phyloP scores from a whole-genome alignment of 2,113 vertebrate species.

The Daboia siamensis region DNA sequence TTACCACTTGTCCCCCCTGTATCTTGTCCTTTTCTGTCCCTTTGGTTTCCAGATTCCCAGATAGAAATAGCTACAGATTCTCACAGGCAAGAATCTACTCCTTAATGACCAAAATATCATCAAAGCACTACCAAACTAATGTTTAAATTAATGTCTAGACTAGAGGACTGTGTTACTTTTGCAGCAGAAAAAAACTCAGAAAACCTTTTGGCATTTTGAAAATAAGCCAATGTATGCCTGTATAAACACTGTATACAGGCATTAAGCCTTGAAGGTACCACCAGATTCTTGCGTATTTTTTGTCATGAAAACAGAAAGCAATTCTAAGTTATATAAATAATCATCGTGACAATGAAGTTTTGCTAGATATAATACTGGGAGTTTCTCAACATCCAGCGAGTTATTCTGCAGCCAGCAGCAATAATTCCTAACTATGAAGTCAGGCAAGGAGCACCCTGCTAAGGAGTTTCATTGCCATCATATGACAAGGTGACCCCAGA shows the following conservation, averaged over 20 bases:
- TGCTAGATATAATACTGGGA: neutral
- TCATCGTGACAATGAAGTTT: neutral
- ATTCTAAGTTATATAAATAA: neutral
- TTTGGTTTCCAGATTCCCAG: neutral
- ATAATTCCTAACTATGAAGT: conserved; percentile 1
- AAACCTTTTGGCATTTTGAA: neutral
- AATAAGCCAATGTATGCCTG: neutral
- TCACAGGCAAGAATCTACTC: neutral
- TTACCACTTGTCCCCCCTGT: neutral
- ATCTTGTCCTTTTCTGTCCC: neutral
- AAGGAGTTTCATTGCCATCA: neutral
- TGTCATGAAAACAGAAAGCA: neutral
- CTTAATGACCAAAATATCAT: neutral
- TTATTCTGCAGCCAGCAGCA: neutral
- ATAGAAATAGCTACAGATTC: neutral
- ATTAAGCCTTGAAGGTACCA: neutral
- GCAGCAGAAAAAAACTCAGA: neutral
- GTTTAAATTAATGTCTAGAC: neutral
- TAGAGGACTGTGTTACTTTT: neutral
- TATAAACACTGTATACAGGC: neutral
- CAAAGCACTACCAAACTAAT: neutral
- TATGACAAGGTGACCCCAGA: neutral
- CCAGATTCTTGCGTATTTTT: neutral
- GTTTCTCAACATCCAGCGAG: neutral
- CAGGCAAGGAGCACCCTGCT: neutral